Evolutionary conservation across 2,888 invertebrate genomes (phyloP), one percentile per base, ranked within the genome.

Genomic region (Agrochola macilenta): DNA sequence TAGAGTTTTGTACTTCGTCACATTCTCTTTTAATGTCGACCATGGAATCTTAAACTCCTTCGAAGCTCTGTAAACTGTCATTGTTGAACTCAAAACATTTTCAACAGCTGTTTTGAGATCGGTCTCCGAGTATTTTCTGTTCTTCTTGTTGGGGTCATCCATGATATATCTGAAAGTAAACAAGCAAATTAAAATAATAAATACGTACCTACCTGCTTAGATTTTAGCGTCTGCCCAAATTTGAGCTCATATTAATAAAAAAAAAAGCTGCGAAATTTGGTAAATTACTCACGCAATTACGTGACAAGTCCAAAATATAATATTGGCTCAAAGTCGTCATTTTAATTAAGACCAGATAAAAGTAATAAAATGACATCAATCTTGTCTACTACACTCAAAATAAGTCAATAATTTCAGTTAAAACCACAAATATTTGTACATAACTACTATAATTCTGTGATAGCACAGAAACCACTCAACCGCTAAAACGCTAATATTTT

Each of bases 1-100:
- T 65, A 75, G 68, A 49, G 54, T 57, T 75, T 70, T 69, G 52
- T 61, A 74, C 74, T 69, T 75, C 52, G 61, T 75, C n/a, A 79
- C 78, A 72, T 73, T 79, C 43, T 72, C 72, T 79, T 81, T 79
- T 73, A 79, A 72, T 5, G 79, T 78, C 46, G 81, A 66, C 81
- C 78, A 78, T 70, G 81, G 78, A 74, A 78, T 78, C 23, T 69
- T 63, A 77, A 64, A 75, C 65, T 74, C 78, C 61, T 71, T 65
- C 20, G 81, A 80, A 69, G 64, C 66, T 65, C 58, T 58, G 58
- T 68, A 60, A 74, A 70, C 60, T 60, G 70, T 60, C 70, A 70
- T 60, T 61, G 61, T 61, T 30, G 69, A 68, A 60, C 61, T 68
- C 61, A 66, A 61, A 68, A 68, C 58, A 74, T 23, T 60, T 75